Base-by-base conservation (phyloP, 2,888 invertebrate genomes). In the Dryococelus australis region DNA sequence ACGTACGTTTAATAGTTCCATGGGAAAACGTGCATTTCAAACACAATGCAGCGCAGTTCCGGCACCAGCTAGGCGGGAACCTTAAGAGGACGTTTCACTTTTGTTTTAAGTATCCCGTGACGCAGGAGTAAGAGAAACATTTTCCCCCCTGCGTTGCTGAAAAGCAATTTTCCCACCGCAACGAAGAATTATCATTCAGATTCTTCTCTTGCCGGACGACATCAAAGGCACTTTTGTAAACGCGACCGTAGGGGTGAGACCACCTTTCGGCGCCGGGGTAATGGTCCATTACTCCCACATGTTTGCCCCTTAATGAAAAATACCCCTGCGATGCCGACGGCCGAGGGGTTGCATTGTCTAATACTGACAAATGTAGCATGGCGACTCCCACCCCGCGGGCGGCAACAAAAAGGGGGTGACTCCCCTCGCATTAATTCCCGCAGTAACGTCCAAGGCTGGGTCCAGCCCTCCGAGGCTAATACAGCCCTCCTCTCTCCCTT, bases 401-500 rank as follows among this genome's bases (percentile, higher is more conserved):
- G 24, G 80, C 26, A n/a, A 80, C 27, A 12, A n/a, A 79, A 27
- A 83, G 83, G 83, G 83, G 80, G 26, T 4, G 43, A 43, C 28
- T 35, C 20, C 65, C 65, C 24, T 85, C 65, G 80, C 47, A 86
- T 86, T 86, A 86, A 86, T 86, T 81, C 86, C 86, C 27, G 86
- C 80, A 86, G 81, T 86, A 81, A 86, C 86, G 78, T 26, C 43
- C 43, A 27, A n/a, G 81, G n/a, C 28, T 20, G 27, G 78, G 27
- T n/a, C 27, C 78, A 81, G 28, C 43, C 65, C 83, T 35, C 28
- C 43, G 65, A 9, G 83, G 83, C 83, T 83, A 83, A 28, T 83
- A 83, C 83, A 35, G 26, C 24, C 80, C 83, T 0, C 16, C 43
- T n/a, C 28, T 16, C 65, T 10, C 20, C 6, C 24, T 1, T 2